Evolutionary conservation across 2,888 invertebrate species (phyloP).

Genomic region (Cephus runcator): DNA sequence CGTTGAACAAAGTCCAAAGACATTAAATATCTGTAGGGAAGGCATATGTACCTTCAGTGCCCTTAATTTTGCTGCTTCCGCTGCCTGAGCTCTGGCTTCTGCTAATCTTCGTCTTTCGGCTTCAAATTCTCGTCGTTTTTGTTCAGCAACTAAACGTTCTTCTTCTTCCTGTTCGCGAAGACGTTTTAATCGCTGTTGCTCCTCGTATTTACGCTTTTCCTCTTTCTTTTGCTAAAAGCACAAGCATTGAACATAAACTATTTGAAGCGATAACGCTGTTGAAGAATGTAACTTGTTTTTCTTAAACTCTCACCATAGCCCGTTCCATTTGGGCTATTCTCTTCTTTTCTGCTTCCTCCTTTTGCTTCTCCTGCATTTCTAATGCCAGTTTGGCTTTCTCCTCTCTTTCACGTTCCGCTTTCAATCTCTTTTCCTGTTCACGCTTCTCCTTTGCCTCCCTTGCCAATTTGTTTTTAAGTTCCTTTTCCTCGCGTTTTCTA

Average conservation of each 20-base stretch:
- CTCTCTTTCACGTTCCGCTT: constrained; percentile 64
- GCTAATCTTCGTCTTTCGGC: constrained; percentile 53
- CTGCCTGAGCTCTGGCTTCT: constrained; percentile 49
- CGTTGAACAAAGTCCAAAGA: neutral
- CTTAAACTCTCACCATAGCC: constrained; percentile 39
- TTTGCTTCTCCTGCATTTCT: constrained; percentile 64
- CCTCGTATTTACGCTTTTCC: constrained; percentile 53
- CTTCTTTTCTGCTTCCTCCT: constrained; percentile 68
- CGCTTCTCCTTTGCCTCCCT: constrained; percentile 67
- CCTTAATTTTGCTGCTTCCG: constrained; percentile 39
- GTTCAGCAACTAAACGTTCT: constrained; percentile 56
- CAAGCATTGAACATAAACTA: neutral
- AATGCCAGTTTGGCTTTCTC: constrained; percentile 55
- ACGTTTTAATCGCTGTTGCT: constrained; percentile 45
- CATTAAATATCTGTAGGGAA: neutral
- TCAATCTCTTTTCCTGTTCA: constrained; percentile 64
- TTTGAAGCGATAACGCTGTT: neutral
- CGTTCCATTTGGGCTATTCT: constrained; percentile 49
- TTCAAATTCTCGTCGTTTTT: constrained; percentile 60
- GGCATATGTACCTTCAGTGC: constrained; percentile 22
- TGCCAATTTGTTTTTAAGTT: constrained; percentile 69
- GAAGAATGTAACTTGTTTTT: neutral
- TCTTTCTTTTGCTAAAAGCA: constrained; percentile 52
- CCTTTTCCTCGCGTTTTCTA: constrained; percentile 70
- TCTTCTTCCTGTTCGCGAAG: constrained; percentile 59